Conservation (phyloP, 2,888 invertebrate species). For the Helobdella robusta region DNA sequence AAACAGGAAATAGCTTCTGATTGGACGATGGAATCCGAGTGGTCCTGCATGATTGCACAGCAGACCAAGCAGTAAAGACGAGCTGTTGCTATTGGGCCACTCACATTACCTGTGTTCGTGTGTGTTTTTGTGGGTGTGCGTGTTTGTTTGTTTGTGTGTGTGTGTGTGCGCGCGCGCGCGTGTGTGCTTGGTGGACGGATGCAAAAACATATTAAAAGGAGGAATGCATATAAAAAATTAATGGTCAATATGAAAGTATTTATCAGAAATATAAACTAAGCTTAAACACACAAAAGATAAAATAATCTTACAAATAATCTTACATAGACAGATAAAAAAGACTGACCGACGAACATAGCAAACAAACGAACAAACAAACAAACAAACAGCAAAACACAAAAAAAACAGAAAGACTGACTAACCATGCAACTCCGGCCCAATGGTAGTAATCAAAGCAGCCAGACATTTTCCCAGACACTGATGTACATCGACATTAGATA, state of each 20-base stretch:
- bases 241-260: no score
- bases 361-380: not conserved
- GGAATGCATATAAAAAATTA: no score
- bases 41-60: conserved; percentile 74
- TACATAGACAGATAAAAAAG: no score
- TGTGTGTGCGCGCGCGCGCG: no score
- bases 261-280: no score
- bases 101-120: conserved; percentile 57
- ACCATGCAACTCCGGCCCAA: conserved; percentile 94
- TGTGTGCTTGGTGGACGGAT: no score
- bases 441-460: conserved; percentile 88
- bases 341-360: no score
- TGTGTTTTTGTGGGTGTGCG: no score
- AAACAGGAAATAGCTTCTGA: conserved; percentile 90
- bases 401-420: conserved; percentile 25
- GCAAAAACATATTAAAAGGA: no score
- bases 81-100: conserved; percentile 64
- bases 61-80: conserved; percentile 79
- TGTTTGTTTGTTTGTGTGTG: no score
- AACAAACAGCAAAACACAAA: not conserved
- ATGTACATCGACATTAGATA: conserved; percentile 77
- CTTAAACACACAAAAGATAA: no score
- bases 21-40: conserved; percentile 71
- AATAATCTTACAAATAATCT: no score
- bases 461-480: conserved; percentile 84